Evolutionary conservation across 2,888 invertebrate genomes (phyloP).

Genomic region (Pegoplata infirma): DNA sequence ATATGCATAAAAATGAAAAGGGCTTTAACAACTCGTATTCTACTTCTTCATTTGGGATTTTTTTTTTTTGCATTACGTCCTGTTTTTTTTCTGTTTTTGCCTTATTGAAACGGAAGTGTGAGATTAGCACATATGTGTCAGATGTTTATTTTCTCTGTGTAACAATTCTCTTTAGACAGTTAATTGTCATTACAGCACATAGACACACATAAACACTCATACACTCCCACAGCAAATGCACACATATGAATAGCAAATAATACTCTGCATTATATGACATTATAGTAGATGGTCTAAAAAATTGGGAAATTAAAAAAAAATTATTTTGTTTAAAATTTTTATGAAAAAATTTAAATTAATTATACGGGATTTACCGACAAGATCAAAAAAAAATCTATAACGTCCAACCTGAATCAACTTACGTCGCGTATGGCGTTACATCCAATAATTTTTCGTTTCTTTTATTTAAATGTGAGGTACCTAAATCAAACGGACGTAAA

Average conservation of each 20-base stretch:
- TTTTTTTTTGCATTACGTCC: conserved; percentile 1
- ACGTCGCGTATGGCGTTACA: no score
- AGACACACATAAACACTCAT: not conserved
- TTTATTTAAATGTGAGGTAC: no score
- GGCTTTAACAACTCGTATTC: not conserved
- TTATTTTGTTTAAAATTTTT: not conserved
- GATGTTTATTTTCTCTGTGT: conserved; percentile 19
- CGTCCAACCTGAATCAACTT: no score
- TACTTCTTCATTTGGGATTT: conserved; percentile 5
- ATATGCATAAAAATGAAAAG: conserved; percentile 2
- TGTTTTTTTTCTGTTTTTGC: not conserved
- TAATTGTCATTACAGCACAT: conserved; percentile 48
- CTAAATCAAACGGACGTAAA: no score
- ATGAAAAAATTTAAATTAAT: not conserved
- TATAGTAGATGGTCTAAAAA: not conserved
- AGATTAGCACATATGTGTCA: conserved; percentile 29
- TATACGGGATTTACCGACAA: no score
- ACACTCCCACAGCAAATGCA: not conserved
- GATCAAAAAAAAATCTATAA: no score
- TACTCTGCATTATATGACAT: no score
- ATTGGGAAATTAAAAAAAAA: not conserved
- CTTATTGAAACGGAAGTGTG: conserved; percentile 40
- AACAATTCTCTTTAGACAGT: conserved; percentile 55
- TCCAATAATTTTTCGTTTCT: no score
- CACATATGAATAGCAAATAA: not conserved